Conservation (phyloP, 2,888 invertebrate species). For the Dryococelus australis region DNA sequence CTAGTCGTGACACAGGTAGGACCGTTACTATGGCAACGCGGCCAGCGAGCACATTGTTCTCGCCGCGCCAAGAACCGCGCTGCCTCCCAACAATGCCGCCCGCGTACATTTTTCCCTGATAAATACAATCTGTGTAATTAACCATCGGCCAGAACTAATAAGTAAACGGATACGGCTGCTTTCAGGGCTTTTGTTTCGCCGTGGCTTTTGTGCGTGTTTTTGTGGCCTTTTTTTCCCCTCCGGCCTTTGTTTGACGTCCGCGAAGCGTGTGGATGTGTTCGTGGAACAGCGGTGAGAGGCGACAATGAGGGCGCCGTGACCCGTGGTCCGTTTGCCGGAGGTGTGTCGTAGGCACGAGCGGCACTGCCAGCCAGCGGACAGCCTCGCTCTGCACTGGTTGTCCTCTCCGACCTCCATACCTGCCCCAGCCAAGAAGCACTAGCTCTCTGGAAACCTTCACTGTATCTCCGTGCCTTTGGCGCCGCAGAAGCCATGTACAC, state of each 20-base stretch:
- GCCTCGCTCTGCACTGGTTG: too few relatives aligned
- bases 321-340: not conserved
- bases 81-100: not conserved
- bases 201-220: not conserved
- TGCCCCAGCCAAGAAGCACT: too few relatives aligned
- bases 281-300: not conserved
- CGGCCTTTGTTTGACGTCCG: not conserved
- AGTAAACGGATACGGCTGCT: slow-evolving; percentile 11
- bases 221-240: not conserved
- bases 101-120: not conserved
- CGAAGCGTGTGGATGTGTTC: not conserved
- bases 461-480: too few relatives aligned
- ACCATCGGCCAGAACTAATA: not conserved
- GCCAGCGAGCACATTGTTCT: not conserved
- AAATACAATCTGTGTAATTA: slow-evolving; percentile 3
- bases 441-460: too few relatives aligned
- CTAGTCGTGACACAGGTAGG: not conserved
- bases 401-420: too few relatives aligned
- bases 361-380: too few relatives aligned
- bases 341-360: too few relatives aligned
- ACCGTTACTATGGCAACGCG: not conserved
- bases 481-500: too few relatives aligned
- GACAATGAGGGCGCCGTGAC: not conserved
- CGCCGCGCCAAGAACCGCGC: not conserved
- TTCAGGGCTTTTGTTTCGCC: not conserved